phyloP scores from a whole-genome alignment of 2,888 invertebrate genomes.

The Mechanitis messenoides region DNA sequence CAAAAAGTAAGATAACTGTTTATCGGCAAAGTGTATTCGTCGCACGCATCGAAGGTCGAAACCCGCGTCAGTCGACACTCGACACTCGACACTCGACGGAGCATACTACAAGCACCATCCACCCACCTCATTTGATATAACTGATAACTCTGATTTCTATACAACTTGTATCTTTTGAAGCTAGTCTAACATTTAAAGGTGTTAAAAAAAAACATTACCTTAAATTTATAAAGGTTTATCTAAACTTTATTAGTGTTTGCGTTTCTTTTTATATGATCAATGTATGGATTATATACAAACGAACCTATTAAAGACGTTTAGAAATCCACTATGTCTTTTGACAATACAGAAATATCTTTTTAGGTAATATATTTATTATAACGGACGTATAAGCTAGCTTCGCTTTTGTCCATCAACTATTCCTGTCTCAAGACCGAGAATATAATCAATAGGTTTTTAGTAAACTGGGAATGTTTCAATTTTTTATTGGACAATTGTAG shows the following conservation, averaged over 20 bases:
- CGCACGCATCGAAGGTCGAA: background rate
- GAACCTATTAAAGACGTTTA: no score
- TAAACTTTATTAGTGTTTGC: background rate
- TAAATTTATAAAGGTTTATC: background rate
- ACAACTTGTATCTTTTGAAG: conserved; percentile 11
- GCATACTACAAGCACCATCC: background rate
- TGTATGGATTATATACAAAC: no score
- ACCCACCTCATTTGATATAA: conserved; percentile 17
- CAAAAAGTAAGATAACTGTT: background rate
- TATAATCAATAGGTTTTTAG: conserved; percentile 1
- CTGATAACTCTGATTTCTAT: conserved; percentile 19
- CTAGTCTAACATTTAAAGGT: background rate
- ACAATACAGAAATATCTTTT: no score
- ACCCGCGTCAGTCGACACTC: background rate
- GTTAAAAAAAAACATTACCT: background rate
- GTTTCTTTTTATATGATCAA: no score
- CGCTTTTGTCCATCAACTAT: conserved; percentile 2
- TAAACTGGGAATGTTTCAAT: conserved; percentile 5
- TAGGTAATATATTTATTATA: no score
- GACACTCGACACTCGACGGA: conserved; percentile 1
- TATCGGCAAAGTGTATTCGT: background rate
- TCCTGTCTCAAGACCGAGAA: conserved; percentile 1
- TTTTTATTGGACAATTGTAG: background rate
- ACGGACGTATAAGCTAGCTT: background rate
- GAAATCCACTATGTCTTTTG: no score